phyloP scores from a whole-genome alignment of 2,888 invertebrate species.

The Cerastis leucographa region DNA sequence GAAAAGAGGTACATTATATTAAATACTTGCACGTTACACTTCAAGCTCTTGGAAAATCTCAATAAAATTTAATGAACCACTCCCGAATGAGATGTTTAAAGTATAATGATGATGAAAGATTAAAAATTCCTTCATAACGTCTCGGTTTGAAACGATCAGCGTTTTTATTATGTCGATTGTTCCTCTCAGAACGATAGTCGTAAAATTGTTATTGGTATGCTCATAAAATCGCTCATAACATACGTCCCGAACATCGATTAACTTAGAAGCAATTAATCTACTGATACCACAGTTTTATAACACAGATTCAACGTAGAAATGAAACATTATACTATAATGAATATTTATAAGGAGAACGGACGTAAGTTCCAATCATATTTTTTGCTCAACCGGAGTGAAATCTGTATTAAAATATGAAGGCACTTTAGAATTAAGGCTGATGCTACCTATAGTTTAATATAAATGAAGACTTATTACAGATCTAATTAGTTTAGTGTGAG shows the following conservation, averaged over 20 bases:
- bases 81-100: conserved; percentile 33
- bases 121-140: conserved; percentile 57
- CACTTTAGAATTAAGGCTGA: conserved; percentile 35
- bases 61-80: conserved; percentile 48
- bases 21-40: conserved; percentile 13
- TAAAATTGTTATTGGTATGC: conserved; percentile 76
- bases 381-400: conserved; percentile 48
- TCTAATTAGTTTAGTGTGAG: conserved; percentile 58
- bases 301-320: conserved; percentile 60
- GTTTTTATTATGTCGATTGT: conserved; percentile 69
- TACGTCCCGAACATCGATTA: conserved; percentile 75
- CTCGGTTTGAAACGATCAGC: conserved; percentile 58
- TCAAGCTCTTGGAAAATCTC: conserved; percentile 22
- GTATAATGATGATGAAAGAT: conserved; percentile 51
- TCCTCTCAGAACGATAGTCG: conserved; percentile 64
- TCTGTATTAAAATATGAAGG: conserved; percentile 59
- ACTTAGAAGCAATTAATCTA: conserved; percentile 71
- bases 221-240: conserved; percentile 75
- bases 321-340: conserved; percentile 64
- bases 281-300: conserved; percentile 71
- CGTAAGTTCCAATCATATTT: conserved; percentile 53
- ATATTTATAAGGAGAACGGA: conserved; percentile 60
- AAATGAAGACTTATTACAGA: conserved; percentile 59
- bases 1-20: conserved; percentile 26
- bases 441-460: conserved; percentile 41